These are phyloP conservation scores for Sanderia malayensis DNA, from an alignment of 30 jellyfish, hydroid and myxozoan genomes.

Conservation along the genomic window DNA sequence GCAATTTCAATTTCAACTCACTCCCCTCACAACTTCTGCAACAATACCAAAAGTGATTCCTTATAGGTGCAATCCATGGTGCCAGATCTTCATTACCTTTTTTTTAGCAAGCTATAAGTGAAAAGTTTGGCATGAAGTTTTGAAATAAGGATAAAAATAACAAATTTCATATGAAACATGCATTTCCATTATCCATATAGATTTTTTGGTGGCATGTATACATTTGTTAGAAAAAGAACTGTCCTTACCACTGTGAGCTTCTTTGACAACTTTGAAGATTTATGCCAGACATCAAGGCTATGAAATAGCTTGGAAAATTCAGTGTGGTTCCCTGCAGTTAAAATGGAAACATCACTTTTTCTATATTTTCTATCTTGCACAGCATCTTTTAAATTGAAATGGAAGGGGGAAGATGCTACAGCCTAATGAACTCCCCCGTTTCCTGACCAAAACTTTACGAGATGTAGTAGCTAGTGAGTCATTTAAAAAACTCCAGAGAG, in stretches of 20 bases:
- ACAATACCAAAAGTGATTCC: slow-evolving; percentile 35
- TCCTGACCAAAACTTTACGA: not conserved
- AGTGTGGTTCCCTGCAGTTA: slow-evolving; percentile 18
- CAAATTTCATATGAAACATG: too few species aligned
- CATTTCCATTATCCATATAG: too few species aligned
- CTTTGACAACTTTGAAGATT: slow-evolving; percentile 33
- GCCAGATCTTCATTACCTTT: too few species aligned
- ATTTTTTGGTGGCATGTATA: too few species aligned
- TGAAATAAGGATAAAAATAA: too few species aligned
- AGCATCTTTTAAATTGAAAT: too few species aligned
- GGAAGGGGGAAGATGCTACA: too few species aligned
- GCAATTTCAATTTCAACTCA: slow-evolving; percentile 1
- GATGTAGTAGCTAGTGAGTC: not conserved
- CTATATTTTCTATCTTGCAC: not conserved
- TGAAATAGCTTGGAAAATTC: slow-evolving; percentile 7
- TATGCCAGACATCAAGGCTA: slow-evolving; percentile 55
- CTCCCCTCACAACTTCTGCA: slow-evolving; percentile 8
- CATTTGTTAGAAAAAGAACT: too few species aligned
- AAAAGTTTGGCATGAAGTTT: too few species aligned
- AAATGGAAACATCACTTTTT: not conserved
- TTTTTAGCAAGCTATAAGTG: too few species aligned
- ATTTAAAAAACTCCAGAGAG: not conserved
- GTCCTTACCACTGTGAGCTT: slow-evolving; percentile 32
- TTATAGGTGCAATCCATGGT: too few species aligned
- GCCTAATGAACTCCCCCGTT: too few species aligned